Conservation (phyloP, 2,888 invertebrate species). For the Caenorhabditis plicata region DNA sequence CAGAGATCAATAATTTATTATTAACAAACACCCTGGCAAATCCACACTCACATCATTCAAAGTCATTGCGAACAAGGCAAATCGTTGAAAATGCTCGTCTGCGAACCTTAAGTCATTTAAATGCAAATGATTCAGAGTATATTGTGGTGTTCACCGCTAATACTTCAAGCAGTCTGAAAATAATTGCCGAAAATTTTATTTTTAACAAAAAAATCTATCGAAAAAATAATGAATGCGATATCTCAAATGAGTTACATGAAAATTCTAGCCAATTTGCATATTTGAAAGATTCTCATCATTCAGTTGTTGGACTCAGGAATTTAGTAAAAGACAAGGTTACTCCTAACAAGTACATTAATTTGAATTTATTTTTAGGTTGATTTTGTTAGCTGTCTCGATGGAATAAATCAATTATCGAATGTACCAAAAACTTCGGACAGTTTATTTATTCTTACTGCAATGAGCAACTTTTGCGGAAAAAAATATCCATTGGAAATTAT, state of each 20-base stretch:
- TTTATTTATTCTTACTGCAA: conserved; percentile 84
- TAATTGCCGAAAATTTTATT: conserved; percentile 79
- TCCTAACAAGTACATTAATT: not conserved
- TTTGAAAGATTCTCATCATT: conserved; percentile 89
- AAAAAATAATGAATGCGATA: not conserved
- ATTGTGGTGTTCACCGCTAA: conserved; percentile 89
- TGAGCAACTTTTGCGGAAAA: conserved; percentile 89
- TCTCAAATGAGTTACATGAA: conserved; percentile 2
- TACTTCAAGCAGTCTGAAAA: conserved; percentile 83
- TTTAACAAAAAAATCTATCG: no score
- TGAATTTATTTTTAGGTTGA: conserved; percentile 13
- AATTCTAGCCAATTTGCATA: conserved; percentile 33
- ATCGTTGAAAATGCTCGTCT: conserved; percentile 73
- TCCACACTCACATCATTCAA: conserved; percentile 79
- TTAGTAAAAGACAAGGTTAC: conserved; percentile 68
- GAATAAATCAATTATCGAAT: conserved; percentile 1
- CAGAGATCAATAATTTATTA: conserved; percentile 25
- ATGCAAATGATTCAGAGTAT: conserved; percentile 80
- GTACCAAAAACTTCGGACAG: conserved; percentile 13
- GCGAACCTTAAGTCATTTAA: conserved; percentile 79
- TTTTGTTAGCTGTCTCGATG: conserved; percentile 21
- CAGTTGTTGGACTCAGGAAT: conserved; percentile 87
- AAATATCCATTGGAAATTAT: conserved; percentile 73
- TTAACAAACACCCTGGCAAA: conserved; percentile 73
- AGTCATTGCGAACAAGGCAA: conserved; percentile 81